Percentiles rank a stretch among this genome's conserved stretches.
These are phyloP conservation scores for Lacanobia oleracea DNA, from an alignment of 2,888 invertebrate species.

Conservation along the genomic window DNA sequence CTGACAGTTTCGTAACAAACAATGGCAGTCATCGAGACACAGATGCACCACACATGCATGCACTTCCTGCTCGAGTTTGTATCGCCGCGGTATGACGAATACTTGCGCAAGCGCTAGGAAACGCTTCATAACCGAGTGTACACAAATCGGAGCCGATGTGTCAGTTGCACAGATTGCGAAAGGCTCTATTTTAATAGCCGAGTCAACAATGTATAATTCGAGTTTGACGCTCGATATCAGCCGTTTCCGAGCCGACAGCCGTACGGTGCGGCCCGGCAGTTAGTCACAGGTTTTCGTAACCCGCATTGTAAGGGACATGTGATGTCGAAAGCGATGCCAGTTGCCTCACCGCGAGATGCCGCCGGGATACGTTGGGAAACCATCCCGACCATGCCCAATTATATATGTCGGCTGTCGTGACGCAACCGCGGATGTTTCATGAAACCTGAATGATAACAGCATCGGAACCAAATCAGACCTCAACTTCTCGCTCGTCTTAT, in stretches of 20 bases:
- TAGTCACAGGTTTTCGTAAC: slow-evolving; percentile 90
- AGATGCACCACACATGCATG: slow-evolving; percentile 89
- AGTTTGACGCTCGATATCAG: slow-evolving; percentile 71
- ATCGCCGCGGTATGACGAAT: slow-evolving; percentile 82
- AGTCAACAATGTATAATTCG: slow-evolving; percentile 77
- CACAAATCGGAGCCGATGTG: slow-evolving; percentile 80
- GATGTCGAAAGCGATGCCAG: slow-evolving; percentile 85
- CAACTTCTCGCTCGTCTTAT: slow-evolving; percentile 58
- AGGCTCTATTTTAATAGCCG: slow-evolving; percentile 76
- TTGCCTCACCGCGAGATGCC: slow-evolving; percentile 87
- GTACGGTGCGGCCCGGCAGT: slow-evolving; percentile 75
- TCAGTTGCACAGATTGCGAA: slow-evolving; percentile 80
- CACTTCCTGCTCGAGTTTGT: slow-evolving; percentile 89
- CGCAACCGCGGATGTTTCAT: slow-evolving; percentile 81
- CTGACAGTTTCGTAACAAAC: slow-evolving; percentile 89
- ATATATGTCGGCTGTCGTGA: slow-evolving; percentile 84
- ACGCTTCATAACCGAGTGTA: slow-evolving; percentile 78
- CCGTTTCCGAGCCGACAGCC: slow-evolving; percentile 77
- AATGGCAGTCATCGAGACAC: slow-evolving; percentile 84
- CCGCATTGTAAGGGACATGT: slow-evolving; percentile 88
- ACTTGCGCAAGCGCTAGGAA: slow-evolving; percentile 85
- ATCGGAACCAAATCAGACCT: slow-evolving; percentile 56
- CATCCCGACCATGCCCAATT: slow-evolving; percentile 88
- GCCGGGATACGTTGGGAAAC: slow-evolving; percentile 90
- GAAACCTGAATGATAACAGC: slow-evolving; percentile 80